Evolutionary conservation across 2,797 vertebrate species (phyloP).

Genomic region (Rhyacichthys aspro): DNA sequence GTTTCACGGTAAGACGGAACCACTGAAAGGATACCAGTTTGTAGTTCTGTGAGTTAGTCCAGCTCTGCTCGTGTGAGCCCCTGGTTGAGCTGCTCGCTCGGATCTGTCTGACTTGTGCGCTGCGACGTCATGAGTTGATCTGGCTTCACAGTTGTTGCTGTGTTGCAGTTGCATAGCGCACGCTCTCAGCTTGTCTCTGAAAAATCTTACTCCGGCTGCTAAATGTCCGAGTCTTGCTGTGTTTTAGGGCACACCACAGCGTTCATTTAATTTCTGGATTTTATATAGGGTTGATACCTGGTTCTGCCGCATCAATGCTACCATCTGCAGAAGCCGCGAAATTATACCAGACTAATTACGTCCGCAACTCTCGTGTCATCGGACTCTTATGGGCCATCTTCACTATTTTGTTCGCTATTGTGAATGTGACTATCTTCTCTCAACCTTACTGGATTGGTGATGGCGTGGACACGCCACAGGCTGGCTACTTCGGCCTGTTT

Average conservation of each 20-base stretch:
- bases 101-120: slow-evolving; percentile 35
- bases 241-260: slow-evolving; percentile 39
- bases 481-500: slow-evolving; percentile 96
- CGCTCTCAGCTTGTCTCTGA: slow-evolving; percentile 5
- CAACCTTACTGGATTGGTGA: slow-evolving; percentile 98
- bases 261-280: slow-evolving; percentile 35
- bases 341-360: slow-evolving; percentile 95
- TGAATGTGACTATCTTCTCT: slow-evolving; percentile 95
- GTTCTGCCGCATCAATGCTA: slow-evolving; percentile 88
- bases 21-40: slow-evolving; percentile 34
- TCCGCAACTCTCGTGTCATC: slow-evolving; percentile 94
- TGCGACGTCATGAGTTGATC: slow-evolving; percentile 72
- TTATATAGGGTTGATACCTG: slow-evolving; percentile 77
- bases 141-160: slow-evolving; percentile 63
- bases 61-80: slow-evolving; percentile 22
- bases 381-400: slow-evolving; percentile 97
- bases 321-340: slow-evolving; percentile 95
- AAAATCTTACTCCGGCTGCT: slow-evolving; percentile 10
- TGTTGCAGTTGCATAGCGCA: slow-evolving; percentile 41
- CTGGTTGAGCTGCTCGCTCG: slow-evolving; percentile 10
- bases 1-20: slow-evolving; percentile 45
- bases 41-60: slow-evolving; percentile 29
- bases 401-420: slow-evolving; percentile 95
- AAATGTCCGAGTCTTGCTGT: slow-evolving; percentile 35
- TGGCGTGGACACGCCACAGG: slow-evolving; percentile 93